These are phyloP conservation scores for Rugalucina vietnamica DNA, from an alignment of 2,888 invertebrate genomes.

Conservation along the genomic window DNA sequence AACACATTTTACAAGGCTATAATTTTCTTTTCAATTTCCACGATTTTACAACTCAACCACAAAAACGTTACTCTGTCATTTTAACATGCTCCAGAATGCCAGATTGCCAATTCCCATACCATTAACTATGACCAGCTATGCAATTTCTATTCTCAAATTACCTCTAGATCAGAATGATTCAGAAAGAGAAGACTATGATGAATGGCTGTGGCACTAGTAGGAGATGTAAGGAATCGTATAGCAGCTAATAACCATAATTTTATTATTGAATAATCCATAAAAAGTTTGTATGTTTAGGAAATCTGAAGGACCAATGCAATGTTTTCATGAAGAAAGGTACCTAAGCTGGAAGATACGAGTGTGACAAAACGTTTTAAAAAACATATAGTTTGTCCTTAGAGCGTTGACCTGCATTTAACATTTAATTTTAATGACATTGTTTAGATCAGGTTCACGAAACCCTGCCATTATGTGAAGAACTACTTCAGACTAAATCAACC, in stretches of 20 bases:
- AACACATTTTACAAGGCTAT: background rate
- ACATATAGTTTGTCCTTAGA: no score
- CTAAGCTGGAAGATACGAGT: no score
- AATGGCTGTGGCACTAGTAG: no score
- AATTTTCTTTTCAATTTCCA: constrained; percentile 5
- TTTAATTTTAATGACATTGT: no score
- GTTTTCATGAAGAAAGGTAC: no score
- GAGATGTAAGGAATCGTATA: no score
- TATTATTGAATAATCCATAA: no score
- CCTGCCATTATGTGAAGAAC: constrained; percentile 7
- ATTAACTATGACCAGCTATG: constrained; percentile 15
- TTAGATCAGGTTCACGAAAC: constrained; percentile 1
- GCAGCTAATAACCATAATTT: no score
- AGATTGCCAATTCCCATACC: constrained; percentile 52
- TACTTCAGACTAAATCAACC: constrained; percentile 46
- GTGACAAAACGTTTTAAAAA: no score
- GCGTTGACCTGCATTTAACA: no score
- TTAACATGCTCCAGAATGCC: constrained; percentile 35
- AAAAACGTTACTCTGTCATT: background rate
- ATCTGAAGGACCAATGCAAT: no score
- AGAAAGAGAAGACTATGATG: background rate
- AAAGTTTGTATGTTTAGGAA: no score
- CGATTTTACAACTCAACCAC: constrained; percentile 1
- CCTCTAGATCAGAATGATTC: constrained; percentile 29
- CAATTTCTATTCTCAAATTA: constrained; percentile 54